These are phyloP conservation scores for Taxidea taxus DNA, from an alignment of 2,113 vertebrate species.

Conservation along the genomic window DNA sequence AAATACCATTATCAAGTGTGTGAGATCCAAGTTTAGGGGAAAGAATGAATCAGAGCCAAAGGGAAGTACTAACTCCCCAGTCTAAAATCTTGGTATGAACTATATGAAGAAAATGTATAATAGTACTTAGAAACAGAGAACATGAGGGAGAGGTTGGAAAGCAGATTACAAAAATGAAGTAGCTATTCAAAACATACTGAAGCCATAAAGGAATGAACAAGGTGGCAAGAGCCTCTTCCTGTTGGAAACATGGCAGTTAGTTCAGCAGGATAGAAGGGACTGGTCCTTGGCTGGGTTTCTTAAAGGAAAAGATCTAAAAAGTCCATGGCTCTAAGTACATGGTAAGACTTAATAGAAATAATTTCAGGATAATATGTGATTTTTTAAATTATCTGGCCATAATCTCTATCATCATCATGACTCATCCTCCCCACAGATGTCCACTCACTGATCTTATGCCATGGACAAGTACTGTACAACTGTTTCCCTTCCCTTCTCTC, in stretches of 20 bases:
- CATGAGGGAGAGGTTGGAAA: neutral
- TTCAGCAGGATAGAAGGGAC: neutral
- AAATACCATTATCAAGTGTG: neutral
- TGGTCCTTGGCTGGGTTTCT: neutral
- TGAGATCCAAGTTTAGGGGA: neutral
- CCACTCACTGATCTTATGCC: neutral
- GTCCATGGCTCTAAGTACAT: neutral
- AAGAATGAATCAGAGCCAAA: neutral
- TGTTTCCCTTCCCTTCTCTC: neutral
- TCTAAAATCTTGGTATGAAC: neutral
- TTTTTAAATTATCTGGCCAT: neutral
- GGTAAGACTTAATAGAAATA: neutral
- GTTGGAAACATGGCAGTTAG: neutral
- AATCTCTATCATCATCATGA: neutral
- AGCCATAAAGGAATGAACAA: too few species aligned
- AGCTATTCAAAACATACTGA: neutral
- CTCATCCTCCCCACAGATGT: neutral
- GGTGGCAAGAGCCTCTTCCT: neutral
- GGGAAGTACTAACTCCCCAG: neutral
- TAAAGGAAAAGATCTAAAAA: neutral
- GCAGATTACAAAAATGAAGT: neutral
- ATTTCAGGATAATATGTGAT: neutral
- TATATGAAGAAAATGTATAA: neutral
- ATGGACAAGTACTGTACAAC: neutral
- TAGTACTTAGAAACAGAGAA: neutral